Percentiles rank a stretch among this genome's conserved stretches.
phyloP scores from a whole-genome alignment of 2,797 vertebrate species.

The Chanos chanos region DNA sequence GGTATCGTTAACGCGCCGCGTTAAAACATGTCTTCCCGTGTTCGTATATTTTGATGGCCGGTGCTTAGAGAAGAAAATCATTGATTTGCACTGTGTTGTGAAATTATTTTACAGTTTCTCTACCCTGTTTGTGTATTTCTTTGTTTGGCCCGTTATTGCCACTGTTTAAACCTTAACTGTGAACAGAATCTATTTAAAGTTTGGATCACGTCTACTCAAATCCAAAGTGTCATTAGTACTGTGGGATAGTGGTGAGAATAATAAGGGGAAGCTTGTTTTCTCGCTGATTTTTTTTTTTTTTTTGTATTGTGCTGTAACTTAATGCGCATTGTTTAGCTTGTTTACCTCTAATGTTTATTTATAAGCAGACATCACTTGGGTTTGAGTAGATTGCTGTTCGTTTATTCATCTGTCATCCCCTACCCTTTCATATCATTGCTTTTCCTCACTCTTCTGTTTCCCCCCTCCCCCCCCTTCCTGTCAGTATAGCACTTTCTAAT shows the following conservation, averaged over 20 bases:
- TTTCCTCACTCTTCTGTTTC: constrained; percentile 8
- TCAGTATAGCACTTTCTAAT: not conserved
- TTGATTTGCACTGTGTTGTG: too few relatives aligned
- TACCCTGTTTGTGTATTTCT: too few relatives aligned
- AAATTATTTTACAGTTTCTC: not conserved
- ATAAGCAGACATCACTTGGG: not conserved
- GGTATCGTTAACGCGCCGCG: constrained; percentile 58
- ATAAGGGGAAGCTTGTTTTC: too few relatives aligned
- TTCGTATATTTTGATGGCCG: too few relatives aligned
- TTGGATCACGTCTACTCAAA: constrained; percentile 11
- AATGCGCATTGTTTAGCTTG: too few relatives aligned
- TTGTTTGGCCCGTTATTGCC: not conserved
- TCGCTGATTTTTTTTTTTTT: too few relatives aligned
- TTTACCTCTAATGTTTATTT: not conserved
- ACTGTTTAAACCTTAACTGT: not conserved
- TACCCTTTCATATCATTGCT: not conserved
- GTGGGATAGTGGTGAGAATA: too few relatives aligned
- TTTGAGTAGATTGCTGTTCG: not conserved
- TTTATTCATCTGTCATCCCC: constrained; percentile 1
- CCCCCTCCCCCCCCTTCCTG: not conserved
- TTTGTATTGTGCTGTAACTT: too few relatives aligned
- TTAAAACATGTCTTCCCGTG: too few relatives aligned
- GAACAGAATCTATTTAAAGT: not conserved
- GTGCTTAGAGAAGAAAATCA: too few relatives aligned
- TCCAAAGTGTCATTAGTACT: constrained; percentile 3